Base-by-base conservation (phyloP, 2,113 vertebrate species). In the Taxidea taxus region DNA sequence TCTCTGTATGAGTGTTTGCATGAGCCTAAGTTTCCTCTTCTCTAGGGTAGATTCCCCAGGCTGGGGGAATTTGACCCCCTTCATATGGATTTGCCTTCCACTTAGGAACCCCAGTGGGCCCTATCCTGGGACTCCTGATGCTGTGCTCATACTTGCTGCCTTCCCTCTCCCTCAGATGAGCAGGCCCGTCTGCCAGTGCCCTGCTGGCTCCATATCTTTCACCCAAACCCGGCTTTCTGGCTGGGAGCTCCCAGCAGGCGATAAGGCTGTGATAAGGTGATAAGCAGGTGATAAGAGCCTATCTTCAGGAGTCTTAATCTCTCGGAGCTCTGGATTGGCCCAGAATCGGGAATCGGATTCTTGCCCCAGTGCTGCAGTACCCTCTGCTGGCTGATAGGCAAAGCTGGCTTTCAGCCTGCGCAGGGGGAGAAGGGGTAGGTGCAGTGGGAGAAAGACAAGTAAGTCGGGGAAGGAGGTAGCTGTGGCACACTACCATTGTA, bases 321-420 rank as follows among this genome's bases (percentile, higher is more conserved):
- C 66, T 95, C n/a, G 78, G 25, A n/a, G 62, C 47, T 93, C 78
- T 54, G 16, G 72, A 47, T 96, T 91, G 72, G 44, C 78, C 34
- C 27, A 7, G 44, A 75, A 70, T 75, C 64, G 44, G 10, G 37
- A 74, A 58, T 81, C 81, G 39, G n/a, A 60, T 96, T 82, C 88
- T 70, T 95, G 82, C 90, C 91, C 95, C 93, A 93, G 95, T 72
- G 75, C 56, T 34, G 72, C 42, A 83, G 95, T 96, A 94, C 93
- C 95, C 96, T 94, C 81, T 97, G 89, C 96, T 96, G 97, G 95
- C 91, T 75, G 95, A 75, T 68, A 64, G 80, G 44, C 88, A 95
- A 84, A 91, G 91, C 75, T 85, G 95, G 91, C 85, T 80, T 58
- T 6, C 3, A 74, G 91, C 88, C 85, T 90, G 56, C 42, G 47